A percentile compares a stretch with the other conserved stretches of the same genome.
These are phyloP conservation scores for Drosophila paracracens DNA, from an alignment of 2,888 invertebrate genomes.

Conservation along the genomic window DNA sequence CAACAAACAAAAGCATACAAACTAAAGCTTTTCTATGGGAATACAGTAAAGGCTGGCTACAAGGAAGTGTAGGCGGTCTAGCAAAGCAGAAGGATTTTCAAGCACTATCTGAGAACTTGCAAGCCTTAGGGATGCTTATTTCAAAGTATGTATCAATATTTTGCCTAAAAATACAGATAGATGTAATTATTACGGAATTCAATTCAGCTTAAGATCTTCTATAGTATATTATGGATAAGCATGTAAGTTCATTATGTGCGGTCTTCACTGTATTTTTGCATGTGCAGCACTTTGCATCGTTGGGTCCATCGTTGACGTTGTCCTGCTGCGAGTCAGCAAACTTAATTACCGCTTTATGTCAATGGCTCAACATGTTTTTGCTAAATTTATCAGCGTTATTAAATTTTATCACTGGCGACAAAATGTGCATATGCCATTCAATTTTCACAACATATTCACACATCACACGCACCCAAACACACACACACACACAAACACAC, in stretches of 20 bases:
- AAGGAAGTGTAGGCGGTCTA: neutral
- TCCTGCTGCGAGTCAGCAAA: slow-evolving; percentile 71
- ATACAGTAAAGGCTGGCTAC: slow-evolving; percentile 48
- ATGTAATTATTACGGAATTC: neutral
- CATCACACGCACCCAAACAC: slow-evolving; percentile 58
- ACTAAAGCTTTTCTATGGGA: slow-evolving; percentile 63
- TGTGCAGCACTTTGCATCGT: slow-evolving; percentile 25
- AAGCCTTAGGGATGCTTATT: neutral
- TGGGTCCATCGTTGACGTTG: slow-evolving; percentile 26
- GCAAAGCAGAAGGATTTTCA: neutral
- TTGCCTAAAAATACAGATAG: neutral
- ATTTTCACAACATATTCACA: slow-evolving; percentile 79
- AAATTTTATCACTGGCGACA: slow-evolving; percentile 83
- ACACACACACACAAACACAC: slow-evolving; percentile 8
- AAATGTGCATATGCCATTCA: slow-evolving; percentile 79
- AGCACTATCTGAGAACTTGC: neutral
- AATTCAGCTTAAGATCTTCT: neutral
- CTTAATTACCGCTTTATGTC: slow-evolving; percentile 84
- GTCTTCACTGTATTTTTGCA: slow-evolving; percentile 27
- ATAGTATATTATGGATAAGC: neutral
- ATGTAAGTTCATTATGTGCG: neutral
- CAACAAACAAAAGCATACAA: slow-evolving; percentile 49
- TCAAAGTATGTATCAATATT: neutral
- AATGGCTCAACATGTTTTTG: slow-evolving; percentile 84
- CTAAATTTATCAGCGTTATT: slow-evolving; percentile 84